These are phyloP conservation scores for Tyria jacobaeae DNA, from an alignment of 2,888 invertebrate species.

Conservation along the genomic window DNA sequence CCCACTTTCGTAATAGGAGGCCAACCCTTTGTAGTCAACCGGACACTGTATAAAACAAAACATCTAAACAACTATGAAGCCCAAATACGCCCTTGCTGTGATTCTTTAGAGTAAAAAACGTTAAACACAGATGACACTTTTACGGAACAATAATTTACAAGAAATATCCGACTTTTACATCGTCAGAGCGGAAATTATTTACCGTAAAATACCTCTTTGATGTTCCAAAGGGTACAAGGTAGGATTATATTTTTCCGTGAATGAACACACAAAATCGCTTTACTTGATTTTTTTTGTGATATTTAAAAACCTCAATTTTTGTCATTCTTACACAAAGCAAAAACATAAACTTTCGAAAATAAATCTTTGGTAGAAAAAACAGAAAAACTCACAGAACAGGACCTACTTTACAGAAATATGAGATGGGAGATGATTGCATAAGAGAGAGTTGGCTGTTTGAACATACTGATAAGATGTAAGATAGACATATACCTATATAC, in stretches of 20 bases:
- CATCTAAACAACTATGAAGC: neutral
- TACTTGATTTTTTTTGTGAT: slow-evolving; percentile 1
- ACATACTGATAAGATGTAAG: too few relatives aligned
- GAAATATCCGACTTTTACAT: slow-evolving; percentile 36
- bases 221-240: slow-evolving; percentile 30
- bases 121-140: slow-evolving; percentile 41
- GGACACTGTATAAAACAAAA: too few relatives aligned
- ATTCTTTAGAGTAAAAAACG: slow-evolving; percentile 31
- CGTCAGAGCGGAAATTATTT: slow-evolving; percentile 43
- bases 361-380: neutral
- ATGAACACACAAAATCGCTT: slow-evolving; percentile 12
- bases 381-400: neutral
- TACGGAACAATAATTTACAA: slow-evolving; percentile 39
- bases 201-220: slow-evolving; percentile 47
- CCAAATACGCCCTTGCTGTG: neutral
- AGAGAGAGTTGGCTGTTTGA: neutral
- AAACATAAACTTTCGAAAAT: neutral
- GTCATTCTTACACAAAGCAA: neutral
- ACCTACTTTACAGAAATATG: neutral
- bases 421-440: neutral
- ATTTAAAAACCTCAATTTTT: neutral
- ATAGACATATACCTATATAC: neutral
- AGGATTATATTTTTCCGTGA: slow-evolving; percentile 12
- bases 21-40: too few relatives aligned
- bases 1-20: too few relatives aligned